Evolutionary conservation across 2,113 vertebrate genomes (phyloP).

Genomic region (Petrocephalus zakoni): DNA sequence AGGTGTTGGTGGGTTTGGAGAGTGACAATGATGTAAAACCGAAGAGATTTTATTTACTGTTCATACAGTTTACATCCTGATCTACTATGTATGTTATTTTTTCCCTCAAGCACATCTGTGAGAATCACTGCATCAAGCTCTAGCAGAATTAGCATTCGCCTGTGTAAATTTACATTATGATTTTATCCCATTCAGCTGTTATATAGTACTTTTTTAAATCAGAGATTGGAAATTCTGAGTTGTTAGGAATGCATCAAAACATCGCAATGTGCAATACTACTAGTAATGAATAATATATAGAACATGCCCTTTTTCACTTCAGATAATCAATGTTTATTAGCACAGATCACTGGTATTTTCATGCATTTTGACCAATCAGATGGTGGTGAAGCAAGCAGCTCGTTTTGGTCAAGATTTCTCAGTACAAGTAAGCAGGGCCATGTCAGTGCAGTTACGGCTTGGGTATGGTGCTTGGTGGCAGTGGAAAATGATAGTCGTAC

Average conservation of each 20-base stretch:
- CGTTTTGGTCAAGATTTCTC: background rate
- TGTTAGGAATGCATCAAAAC: background rate
- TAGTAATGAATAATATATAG: background rate
- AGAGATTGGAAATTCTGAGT: background rate
- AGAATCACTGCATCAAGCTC: background rate
- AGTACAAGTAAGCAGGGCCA: background rate
- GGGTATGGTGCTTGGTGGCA: background rate
- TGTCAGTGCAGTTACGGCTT: background rate
- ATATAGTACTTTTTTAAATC: background rate
- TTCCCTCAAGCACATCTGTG: background rate
- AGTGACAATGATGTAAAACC: background rate
- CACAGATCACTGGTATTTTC: background rate
- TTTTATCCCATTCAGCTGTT: background rate
- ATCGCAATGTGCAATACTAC: background rate
- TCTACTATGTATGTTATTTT: background rate
- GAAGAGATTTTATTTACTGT: background rate
- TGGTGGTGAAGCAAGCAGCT: background rate
- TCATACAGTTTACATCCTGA: background rate
- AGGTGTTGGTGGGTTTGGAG: background rate
- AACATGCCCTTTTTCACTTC: background rate
- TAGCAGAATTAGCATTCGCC: background rate
- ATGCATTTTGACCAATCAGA: background rate
- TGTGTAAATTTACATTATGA: background rate
- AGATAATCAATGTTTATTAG: background rate
- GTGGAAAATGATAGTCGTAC: background rate